Evolutionary conservation across 2,888 invertebrate genomes (phyloP).

Genomic region (Nomada fabriciana): DNA sequence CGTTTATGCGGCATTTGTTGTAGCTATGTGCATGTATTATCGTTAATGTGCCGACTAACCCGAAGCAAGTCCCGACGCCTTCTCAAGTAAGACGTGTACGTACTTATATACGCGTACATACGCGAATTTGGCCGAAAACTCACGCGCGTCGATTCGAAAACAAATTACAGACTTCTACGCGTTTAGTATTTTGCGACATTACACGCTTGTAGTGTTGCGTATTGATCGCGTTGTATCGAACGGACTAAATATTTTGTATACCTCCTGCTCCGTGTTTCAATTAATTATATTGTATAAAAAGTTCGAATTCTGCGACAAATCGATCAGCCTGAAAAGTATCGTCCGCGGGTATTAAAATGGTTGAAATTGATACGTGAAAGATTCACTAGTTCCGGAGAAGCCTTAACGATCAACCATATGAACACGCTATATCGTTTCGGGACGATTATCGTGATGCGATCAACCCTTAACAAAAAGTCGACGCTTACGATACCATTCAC

Average conservation of each 20-base stretch:
- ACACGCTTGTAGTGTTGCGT: not conserved
- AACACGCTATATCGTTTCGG: slow-evolving; percentile 4
- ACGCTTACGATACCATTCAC: slow-evolving; percentile 44
- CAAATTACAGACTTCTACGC: not conserved
- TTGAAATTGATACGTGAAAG: not conserved
- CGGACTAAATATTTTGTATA: too few species aligned
- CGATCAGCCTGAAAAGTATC: not conserved
- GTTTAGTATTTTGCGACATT: too few species aligned
- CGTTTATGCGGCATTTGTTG: slow-evolving; percentile 83
- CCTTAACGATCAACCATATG: not conserved
- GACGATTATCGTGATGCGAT: slow-evolving; percentile 22
- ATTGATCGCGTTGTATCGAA: not conserved
- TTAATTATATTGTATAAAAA: too few species aligned
- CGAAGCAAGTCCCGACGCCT: slow-evolving; percentile 48
- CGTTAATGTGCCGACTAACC: slow-evolving; percentile 67
- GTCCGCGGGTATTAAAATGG: not conserved
- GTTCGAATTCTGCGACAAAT: not conserved
- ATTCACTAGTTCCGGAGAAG: too few species aligned
- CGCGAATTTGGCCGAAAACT: slow-evolving; percentile 14
- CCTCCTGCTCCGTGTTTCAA: too few species aligned
- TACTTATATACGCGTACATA: not conserved
- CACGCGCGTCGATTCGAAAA: not conserved
- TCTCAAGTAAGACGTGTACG: slow-evolving; percentile 24
- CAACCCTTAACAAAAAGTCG: slow-evolving; percentile 54
- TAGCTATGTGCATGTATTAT: slow-evolving; percentile 79